Percentiles rank a stretch among this genome's conserved stretches.
phyloP scores from a whole-genome alignment of 2,113 vertebrate species.

The Leucopternis melanops region DNA sequence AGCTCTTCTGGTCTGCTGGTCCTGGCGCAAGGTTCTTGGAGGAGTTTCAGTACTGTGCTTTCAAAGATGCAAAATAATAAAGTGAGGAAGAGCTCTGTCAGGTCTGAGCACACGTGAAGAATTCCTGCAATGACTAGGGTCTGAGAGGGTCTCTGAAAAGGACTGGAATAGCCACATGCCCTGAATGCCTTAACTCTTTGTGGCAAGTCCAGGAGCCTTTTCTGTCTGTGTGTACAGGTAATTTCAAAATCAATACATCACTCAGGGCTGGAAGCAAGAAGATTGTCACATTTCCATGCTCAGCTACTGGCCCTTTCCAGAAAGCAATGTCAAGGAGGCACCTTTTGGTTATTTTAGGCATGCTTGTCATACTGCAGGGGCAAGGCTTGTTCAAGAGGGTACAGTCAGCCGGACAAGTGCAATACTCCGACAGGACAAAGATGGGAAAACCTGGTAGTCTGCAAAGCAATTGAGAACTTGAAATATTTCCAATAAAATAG shows the following conservation, averaged over 20 bases:
- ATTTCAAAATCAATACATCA: background rate
- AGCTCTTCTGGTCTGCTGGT: background rate
- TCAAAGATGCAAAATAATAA: background rate
- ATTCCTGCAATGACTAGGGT: background rate
- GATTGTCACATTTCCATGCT: background rate
- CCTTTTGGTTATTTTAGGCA: background rate
- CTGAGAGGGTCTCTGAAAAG: background rate
- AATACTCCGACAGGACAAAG: background rate
- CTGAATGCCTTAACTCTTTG: background rate
- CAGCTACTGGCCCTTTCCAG: background rate
- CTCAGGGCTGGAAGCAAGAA: background rate
- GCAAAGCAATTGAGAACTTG: background rate
- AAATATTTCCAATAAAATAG: background rate
- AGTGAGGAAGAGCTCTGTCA: background rate
- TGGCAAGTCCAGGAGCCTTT: background rate
- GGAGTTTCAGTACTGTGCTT: background rate
- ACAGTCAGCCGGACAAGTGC: background rate
- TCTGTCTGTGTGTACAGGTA: accelerated
- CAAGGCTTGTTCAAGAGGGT: background rate
- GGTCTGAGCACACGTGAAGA: background rate
- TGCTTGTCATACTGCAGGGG: background rate
- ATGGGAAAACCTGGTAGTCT: background rate
- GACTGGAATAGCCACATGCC: background rate
- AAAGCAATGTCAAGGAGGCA: background rate
- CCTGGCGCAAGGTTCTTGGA: background rate